Conservation (phyloP, 2,888 invertebrate species). For the Epinotia demarniana region DNA sequence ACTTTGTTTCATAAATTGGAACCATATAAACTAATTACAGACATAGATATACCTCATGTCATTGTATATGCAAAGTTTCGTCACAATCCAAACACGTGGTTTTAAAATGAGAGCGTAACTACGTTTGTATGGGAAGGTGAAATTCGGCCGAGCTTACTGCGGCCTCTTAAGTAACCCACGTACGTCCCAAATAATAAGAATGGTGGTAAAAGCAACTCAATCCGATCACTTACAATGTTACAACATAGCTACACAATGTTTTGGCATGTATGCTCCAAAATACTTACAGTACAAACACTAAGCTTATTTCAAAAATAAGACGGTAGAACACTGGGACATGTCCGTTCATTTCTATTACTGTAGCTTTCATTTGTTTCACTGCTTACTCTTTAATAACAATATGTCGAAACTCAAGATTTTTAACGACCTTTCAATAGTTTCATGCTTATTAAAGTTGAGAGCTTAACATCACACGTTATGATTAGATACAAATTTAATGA, state of each 20-base stretch:
- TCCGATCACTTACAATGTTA: conserved; percentile 20
- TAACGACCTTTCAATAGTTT: not conserved
- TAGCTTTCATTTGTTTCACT: conserved; percentile 10
- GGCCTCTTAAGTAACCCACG: not conserved
- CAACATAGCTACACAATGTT: conserved; percentile 23
- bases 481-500: too few species aligned
- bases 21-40: too few species aligned
- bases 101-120: too few species aligned
- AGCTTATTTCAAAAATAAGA: conserved; percentile 34
- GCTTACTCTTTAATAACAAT: too few species aligned
- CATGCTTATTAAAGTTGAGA: not conserved
- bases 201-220: not conserved
- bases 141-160: too few species aligned
- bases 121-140: too few species aligned
- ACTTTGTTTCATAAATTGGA: too few species aligned
- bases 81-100: too few species aligned
- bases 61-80: too few species aligned
- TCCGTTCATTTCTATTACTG: conserved; percentile 24
- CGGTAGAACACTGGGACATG: conserved; percentile 31
- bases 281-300: conserved; percentile 27
- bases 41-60: too few species aligned
- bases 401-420: not conserved
- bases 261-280: conserved; percentile 39
- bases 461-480: not conserved
- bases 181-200: conserved; percentile 8